Conservation (phyloP, 2,888 invertebrate genomes). For the Penaeus monodon region DNA sequence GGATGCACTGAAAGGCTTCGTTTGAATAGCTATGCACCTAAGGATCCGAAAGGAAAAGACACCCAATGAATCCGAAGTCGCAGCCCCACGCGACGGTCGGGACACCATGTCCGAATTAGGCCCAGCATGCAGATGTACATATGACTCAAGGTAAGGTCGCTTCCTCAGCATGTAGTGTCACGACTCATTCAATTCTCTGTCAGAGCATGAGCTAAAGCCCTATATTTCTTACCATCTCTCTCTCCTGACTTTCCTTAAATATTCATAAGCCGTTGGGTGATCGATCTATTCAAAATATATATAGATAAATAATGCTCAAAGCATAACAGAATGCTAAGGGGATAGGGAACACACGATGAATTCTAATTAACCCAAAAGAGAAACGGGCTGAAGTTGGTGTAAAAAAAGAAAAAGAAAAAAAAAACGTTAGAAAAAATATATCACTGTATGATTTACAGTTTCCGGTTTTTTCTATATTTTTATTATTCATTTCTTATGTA, state of each 20-base stretch:
- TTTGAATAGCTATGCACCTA: background rate
- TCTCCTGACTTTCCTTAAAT: conserved; percentile 45
- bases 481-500: too few relatives aligned
- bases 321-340: conserved; percentile 26
- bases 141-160: conserved; percentile 55
- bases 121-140: conserved; percentile 56
- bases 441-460: too few relatives aligned
- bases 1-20: too few relatives aligned
- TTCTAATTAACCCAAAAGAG: conserved; percentile 24
- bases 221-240: conserved; percentile 53
- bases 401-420: too few relatives aligned
- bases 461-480: too few relatives aligned
- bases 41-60: background rate
- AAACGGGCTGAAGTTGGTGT: too few relatives aligned
- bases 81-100: background rate
- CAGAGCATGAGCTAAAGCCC: conserved; percentile 58
- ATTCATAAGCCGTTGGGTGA: conserved; percentile 51
- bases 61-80: conserved; percentile 1
- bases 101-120: conserved; percentile 55
- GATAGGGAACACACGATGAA: conserved; percentile 16
- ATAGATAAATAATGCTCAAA: conserved; percentile 35
- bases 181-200: conserved; percentile 59
- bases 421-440: too few relatives aligned
- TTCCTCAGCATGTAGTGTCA: conserved; percentile 58
- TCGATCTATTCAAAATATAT: conserved; percentile 46